Evolutionary conservation across 2,113 vertebrate species (phyloP), one percentile per base, ranked within the genome.

Genomic region (Orthonyx spaldingii): DNA sequence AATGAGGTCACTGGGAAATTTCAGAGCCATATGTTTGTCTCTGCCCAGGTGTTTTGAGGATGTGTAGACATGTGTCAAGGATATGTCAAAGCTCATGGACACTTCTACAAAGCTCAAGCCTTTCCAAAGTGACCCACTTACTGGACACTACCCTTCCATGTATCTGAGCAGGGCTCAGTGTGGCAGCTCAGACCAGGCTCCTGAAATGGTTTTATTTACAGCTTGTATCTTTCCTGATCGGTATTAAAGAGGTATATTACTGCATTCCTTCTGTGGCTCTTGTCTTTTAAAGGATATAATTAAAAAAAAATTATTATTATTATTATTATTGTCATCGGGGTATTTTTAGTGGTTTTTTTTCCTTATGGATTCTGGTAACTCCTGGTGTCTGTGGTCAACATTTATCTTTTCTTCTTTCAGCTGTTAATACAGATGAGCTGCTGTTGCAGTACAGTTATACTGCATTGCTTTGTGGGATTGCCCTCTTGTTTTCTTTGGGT

Each of bases 41-140:
- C 76, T 93, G 65, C 17, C 86, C 80, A 95, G 94, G 94, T 96
- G 94, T 89, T 94, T 68, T 86, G 72, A 95, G 96, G 93, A 93
- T 96, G 93, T 97, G 92, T 96, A 89, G 93, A 96, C 92, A 79
- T 89, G 86, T 93, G 86, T 90, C 96, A 96, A 97, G 76, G 76
- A 90, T 92, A 95, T 90, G 93, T 92, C 88, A 95, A 61, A 96
- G 80, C 96, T 95, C 92, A 92, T 12, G 69, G 85, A 87, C 82
- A 79, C 72, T 82, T 94, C 41, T 52, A 28, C 61, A 89, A 84
- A 94, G 69, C 90, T 69, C 69, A 41, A 60, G 15, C 35, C 47
- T 92, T 84, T 78, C 78, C 47, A 41, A 86, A 80, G 56, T 0
- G 2, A 60, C 20, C 13, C 47, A 35, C 64, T 96, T 44, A 55